Base-by-base conservation (phyloP, 2,113 vertebrate species). In the Felis catus region DNA sequence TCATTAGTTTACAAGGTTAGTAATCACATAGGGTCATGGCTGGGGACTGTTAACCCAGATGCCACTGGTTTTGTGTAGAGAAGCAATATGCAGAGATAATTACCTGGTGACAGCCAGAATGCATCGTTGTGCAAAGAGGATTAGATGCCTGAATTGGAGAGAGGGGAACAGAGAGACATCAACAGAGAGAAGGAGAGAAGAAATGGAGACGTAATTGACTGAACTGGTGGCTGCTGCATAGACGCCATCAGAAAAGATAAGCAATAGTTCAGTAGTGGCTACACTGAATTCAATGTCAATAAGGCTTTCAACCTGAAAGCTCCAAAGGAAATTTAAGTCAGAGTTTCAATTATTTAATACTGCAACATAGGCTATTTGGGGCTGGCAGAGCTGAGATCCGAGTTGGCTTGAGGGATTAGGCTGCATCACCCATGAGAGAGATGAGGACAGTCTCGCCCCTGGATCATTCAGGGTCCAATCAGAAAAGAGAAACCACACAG, bases 1-100 rank as follows among this genome's bases (percentile, higher is more conserved):
- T 89, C 33, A 51, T 76, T 90, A 90, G 74, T 80, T 87, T 58
- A 79, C 84, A 68, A 94, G 74, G 86, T 93, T 45, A 53, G 61
- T 92, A 66, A 70, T 55, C 83, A 95, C 3, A 19, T 78, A 76
- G 83, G 25, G 61, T 94, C 74, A 73, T 39, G 63, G 55, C 80
- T 94, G 51, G 27, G 61, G 36, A 41, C 36, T 39, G 55, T 88
- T 68, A 83, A 80, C 19, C n/a, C 78, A 51, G 45, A 81, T 36
- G 14, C 33, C 65, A 76, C 15, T 79, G 12, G 23, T 83, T 90
- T 65, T 85, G 68, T 76, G 63, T 45, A 27, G 39, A 73, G 39
- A 55, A 79, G 29, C 19, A 68, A 53, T 39, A 18, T 14, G 15
- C 41, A 66, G 74, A 74, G 61, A 61, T 82, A 91, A 71, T 70